Evolutionary conservation across 2,797 vertebrate genomes (phyloP).

Genomic region (Acanthurus tractus): DNA sequence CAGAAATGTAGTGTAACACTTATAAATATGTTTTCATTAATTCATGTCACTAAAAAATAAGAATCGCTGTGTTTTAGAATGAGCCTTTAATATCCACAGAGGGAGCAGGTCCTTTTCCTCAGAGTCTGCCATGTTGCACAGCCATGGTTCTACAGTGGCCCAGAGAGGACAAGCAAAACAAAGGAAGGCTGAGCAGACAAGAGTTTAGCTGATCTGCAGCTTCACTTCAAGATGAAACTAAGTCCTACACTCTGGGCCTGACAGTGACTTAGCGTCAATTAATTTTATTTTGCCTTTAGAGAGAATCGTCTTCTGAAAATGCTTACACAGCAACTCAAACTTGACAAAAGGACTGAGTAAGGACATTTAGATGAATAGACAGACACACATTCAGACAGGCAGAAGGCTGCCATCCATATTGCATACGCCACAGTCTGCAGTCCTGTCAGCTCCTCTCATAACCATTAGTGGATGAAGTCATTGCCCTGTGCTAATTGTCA

Average conservation of each 20-base stretch:
- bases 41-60: too few species aligned
- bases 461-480: slow-evolving; percentile 76
- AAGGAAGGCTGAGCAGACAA: too few species aligned
- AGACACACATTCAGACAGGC: slow-evolving; percentile 31
- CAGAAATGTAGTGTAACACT: too few species aligned
- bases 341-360: slow-evolving; percentile 3
- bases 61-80: too few species aligned
- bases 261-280: neutral
- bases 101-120: too few species aligned
- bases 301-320: neutral
- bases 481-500: slow-evolving; percentile 65
- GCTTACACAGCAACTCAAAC: neutral
- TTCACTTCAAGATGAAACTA: too few species aligned
- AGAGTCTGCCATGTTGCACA: too few species aligned
- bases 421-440: slow-evolving; percentile 39
- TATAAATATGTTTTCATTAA: too few species aligned
- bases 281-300: neutral
- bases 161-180: too few species aligned
- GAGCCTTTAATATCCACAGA: too few species aligned
- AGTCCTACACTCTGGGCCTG: neutral
- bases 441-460: slow-evolving; percentile 56
- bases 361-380: slow-evolving; percentile 16
- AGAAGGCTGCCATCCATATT: slow-evolving; percentile 51
- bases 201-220: too few species aligned
- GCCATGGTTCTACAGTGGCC: too few species aligned